phyloP scores from a whole-genome alignment of 2,797 vertebrate genomes.

The Rhynchonycteris naso region DNA sequence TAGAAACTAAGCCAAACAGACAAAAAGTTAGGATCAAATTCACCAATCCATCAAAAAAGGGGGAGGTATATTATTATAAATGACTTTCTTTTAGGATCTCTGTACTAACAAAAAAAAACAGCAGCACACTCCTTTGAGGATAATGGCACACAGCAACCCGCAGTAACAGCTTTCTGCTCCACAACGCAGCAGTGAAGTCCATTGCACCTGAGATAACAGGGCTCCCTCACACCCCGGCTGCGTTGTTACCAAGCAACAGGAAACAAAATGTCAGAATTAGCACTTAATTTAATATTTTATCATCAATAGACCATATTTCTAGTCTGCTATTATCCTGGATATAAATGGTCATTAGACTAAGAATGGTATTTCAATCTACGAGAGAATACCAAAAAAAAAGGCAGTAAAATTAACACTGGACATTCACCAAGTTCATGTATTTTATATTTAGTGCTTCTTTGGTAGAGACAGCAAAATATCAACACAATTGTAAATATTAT shows the following conservation, averaged over 20 bases:
- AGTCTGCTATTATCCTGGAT: constrained; percentile 73
- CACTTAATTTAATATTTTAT: constrained; percentile 86
- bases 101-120: constrained; percentile 77
- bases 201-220: constrained; percentile 89
- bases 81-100: constrained; percentile 74
- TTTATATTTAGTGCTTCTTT: constrained; percentile 41
- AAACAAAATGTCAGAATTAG: constrained; percentile 84
- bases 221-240: constrained; percentile 85
- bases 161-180: constrained; percentile 83
- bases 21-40: constrained; percentile 61
- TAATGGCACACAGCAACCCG: constrained; percentile 81
- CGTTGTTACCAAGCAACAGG: constrained; percentile 92
- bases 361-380: constrained; percentile 77
- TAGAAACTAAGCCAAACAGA: constrained; percentile 49
- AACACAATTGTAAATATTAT: constrained; percentile 37
- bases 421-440: constrained; percentile 65
- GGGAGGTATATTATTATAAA: constrained; percentile 62
- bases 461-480: constrained; percentile 15
- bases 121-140: constrained; percentile 73
- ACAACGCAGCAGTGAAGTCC: constrained; percentile 86
- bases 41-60: constrained; percentile 52
- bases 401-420: constrained; percentile 47
- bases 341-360: constrained; percentile 75
- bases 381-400: constrained; percentile 22
- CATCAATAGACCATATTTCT: constrained; percentile 78